Percentiles rank a stretch among this genome's conserved stretches.
Evolutionary conservation across 2,797 vertebrate genomes (phyloP).

Genomic region (Potorous gilbertii): DNA sequence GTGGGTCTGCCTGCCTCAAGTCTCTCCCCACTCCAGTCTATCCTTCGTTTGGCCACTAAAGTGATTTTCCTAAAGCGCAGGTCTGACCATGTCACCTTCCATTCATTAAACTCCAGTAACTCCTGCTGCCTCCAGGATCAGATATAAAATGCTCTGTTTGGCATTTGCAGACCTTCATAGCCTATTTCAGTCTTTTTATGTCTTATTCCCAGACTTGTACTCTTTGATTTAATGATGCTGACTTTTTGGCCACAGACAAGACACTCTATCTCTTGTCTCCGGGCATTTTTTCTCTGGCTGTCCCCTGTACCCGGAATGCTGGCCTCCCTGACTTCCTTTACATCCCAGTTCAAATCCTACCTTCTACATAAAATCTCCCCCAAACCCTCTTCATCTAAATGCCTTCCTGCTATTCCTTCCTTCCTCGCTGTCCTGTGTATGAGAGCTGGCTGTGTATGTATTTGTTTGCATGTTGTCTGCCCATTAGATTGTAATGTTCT

Average conservation of each 20-base stretch:
- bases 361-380: not conserved
- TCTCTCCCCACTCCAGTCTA: not conserved
- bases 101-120: not conserved
- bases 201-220: not conserved
- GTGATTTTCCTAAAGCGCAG: not conserved
- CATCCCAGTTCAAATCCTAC: not conserved
- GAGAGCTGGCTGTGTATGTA: not conserved
- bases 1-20: not conserved
- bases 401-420: not conserved
- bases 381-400: not conserved
- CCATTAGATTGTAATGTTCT: not conserved
- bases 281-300: not conserved
- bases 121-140: not conserved
- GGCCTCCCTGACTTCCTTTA: not conserved
- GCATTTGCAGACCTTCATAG: not conserved
- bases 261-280: not conserved
- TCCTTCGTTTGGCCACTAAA: not conserved
- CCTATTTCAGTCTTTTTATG: not conserved
- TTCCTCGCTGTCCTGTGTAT: not conserved
- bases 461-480: not conserved
- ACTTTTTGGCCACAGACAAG: not conserved
- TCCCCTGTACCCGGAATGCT: not conserved
- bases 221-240: not conserved
- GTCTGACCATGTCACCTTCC: not conserved
- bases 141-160: not conserved